phyloP scores from a whole-genome alignment of 2,797 vertebrate genomes.

The Peromyscus attwateri region DNA sequence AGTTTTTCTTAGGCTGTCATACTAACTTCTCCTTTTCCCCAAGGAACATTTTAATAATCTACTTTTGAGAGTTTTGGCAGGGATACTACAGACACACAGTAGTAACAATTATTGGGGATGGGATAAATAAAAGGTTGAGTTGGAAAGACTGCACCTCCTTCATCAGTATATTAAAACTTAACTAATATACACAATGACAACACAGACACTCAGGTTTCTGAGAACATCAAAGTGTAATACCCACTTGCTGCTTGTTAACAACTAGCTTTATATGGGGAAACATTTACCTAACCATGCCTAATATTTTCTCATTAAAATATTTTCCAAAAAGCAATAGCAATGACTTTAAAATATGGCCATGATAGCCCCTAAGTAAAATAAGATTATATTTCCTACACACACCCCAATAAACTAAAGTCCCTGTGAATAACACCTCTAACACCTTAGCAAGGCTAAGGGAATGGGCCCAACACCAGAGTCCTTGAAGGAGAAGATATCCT shows the following conservation, averaged over 20 bases:
- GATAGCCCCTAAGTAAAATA: neutral
- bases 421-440: neutral
- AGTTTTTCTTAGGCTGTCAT: neutral
- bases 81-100: neutral
- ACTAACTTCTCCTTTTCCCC: neutral
- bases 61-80: neutral
- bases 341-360: neutral
- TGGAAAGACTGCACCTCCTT: neutral
- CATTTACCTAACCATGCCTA: neutral
- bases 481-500: neutral
- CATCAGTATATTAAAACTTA: neutral
- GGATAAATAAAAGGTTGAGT: neutral
- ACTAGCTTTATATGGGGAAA: neutral
- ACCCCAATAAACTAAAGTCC: neutral
- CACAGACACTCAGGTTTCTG: neutral
- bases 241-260: neutral
- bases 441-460: neutral
- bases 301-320: neutral
- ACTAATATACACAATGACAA: neutral
- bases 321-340: neutral
- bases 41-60: neutral
- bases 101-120: neutral
- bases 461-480: neutral
- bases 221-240: slow-evolving; percentile 1
- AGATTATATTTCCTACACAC: neutral